Conservation (phyloP, 1,140 invertebrate genomes). For the Trichonephila inaurata region DNA sequence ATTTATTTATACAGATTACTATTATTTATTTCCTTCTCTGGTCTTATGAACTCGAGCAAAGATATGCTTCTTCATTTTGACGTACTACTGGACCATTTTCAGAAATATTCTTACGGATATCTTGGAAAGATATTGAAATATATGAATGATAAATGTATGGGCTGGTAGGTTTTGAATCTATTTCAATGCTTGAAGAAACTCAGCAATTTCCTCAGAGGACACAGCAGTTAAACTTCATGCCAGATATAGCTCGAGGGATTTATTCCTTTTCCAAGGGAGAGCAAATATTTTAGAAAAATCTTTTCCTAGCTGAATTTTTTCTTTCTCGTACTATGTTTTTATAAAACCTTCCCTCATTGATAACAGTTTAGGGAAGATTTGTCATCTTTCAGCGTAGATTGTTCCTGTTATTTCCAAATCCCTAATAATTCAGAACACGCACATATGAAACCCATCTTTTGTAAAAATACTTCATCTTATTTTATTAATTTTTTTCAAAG, state of each 20-base stretch:
- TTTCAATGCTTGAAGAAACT: constrained; percentile 34
- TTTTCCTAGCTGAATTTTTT: not conserved
- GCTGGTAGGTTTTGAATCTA: constrained; percentile 40
- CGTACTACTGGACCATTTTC: constrained; percentile 6
- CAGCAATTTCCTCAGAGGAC: constrained; percentile 4
- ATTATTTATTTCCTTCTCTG: not conserved
- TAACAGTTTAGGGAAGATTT: not conserved
- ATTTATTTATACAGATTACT: not conserved
- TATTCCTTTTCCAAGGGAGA: not conserved
- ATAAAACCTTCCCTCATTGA: not conserved
- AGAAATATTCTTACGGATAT: not conserved
- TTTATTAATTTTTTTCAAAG: no score
- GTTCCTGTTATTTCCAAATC: not conserved
- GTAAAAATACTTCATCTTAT: no score
- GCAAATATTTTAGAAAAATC: constrained; percentile 42
- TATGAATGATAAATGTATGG: constrained; percentile 36
- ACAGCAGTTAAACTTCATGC: constrained; percentile 31
- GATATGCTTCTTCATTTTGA: not conserved
- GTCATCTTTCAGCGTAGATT: not conserved
- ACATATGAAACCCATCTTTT: no score
- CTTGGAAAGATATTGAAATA: constrained; percentile 44
- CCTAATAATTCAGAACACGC: not conserved
- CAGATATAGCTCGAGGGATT: not conserved
- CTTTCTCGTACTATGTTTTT: not conserved
- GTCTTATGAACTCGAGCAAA: not conserved